Conservation (phyloP, 2,797 vertebrate species). For the Myiotriccus ornatus region DNA sequence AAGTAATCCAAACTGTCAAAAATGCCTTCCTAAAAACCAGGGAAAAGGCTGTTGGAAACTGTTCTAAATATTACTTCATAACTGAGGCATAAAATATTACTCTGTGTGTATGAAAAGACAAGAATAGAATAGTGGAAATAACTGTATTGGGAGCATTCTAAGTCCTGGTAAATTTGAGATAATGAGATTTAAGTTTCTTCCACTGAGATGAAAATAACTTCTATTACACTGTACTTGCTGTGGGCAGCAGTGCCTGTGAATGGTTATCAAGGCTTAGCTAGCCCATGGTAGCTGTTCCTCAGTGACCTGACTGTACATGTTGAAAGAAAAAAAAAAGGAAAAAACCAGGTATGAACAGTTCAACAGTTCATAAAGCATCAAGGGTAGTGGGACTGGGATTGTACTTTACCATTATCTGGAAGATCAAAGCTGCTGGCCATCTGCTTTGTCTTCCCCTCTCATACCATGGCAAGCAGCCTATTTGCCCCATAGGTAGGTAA, state of each 20-base stretch:
- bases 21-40: neutral
- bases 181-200: slow-evolving; percentile 3
- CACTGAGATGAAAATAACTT: neutral
- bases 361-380: neutral
- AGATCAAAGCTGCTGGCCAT: neutral
- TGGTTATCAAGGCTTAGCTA: neutral
- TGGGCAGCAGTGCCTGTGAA: neutral
- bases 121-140: neutral
- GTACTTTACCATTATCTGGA: neutral
- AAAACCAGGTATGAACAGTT: neutral
- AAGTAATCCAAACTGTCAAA: neutral
- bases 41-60: neutral
- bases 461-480: neutral
- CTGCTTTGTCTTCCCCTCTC: neutral
- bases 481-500: neutral
- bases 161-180: neutral
- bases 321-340: neutral
- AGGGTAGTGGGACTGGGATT: neutral
- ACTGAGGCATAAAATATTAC: neutral
- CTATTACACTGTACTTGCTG: neutral
- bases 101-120: neutral
- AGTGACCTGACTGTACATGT: neutral
- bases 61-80: neutral
- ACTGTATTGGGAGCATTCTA: neutral
- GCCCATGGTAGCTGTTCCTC: neutral